Base-by-base conservation (phyloP, 1,140 invertebrate species). In the Samia ricini region DNA sequence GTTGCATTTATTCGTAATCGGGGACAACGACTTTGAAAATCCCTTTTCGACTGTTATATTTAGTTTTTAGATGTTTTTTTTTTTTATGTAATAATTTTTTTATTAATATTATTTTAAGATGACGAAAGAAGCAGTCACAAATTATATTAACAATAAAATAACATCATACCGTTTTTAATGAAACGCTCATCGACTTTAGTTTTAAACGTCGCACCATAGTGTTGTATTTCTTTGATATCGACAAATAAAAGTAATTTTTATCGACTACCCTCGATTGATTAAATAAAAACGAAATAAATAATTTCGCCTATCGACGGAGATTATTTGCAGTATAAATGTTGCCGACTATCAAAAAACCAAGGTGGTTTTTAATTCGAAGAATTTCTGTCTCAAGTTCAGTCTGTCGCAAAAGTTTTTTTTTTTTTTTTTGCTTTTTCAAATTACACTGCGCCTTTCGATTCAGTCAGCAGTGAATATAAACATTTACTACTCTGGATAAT, bases 1-100 rank as follows among this genome's bases (percentile, higher is more conserved):
- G 76, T 83, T 87, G 84, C 84, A 87, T 87, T 87, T 87, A 87
- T 82, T 81, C 77, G 24, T 36, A 20, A 33, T 3, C 10, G n/a
- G 52, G 52, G 52, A 55, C 52, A 24, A 56, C 29, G 26, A 36
- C 20, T 10, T 7, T 36, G 1, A 57, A 33, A 18, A 33, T 19
- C 19, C 19, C 56, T 33, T 10, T 57, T 57, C 20, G 52, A 55
- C 52, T 55, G 52, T 24, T 42, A 23, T 24, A 55, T 42, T 55
- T 55, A 55, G 22, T 24, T 55, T 22, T 23, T 54, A 49, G 48
- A n/a, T n/a, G n/a, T 36, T 42, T 15, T 42, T 15, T 5, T 15
- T 42, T 2, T 42, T 42, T 15, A 42, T 10, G 3, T 42, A 42
- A 42, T 42, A 42, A 15, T n/a, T n/a, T n/a, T n/a, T n/a, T n/a